Evolutionary conservation across 2,113 vertebrate species (phyloP), one percentile per base, ranked within the genome.

Genomic region (Callipepla squamata): DNA sequence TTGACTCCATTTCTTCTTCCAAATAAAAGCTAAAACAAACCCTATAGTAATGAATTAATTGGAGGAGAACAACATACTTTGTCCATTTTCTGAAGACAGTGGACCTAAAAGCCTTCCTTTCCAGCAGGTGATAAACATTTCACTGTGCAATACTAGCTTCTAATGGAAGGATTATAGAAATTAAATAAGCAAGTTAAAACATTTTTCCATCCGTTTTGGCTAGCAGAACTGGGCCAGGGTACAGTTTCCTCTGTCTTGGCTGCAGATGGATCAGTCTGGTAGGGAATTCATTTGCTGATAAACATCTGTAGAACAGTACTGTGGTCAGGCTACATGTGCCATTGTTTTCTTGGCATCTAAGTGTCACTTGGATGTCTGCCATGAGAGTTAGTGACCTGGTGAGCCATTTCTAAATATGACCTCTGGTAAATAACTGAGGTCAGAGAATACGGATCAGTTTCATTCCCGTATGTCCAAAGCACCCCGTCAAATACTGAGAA

Each of bases 261-360:
- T 92, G 68, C 48, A 76, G 57, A 25, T 77, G 20, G n/a, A 26
- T 9, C 44, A 48, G 53, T 58, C 65, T 72, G 47, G 73, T 85
- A 15, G n/a, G 50, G 87, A 91, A 74, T 63, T 1, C 7, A 58
- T 73, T 78, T 68, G 65, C 61, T 44, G 38, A 58, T 93, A 59
- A 93, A 68, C 53, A 67, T 25, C 26, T 25, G 47, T 55, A 63
- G 55, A 22, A 61, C 38, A 38, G 19, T 63, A 44, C 22, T 59
- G 34, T 67, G 50, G 8, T 48, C 42, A 55, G 57, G 28, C 50
- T 78, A 9, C 5, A 0, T 19, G 40, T 47, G 34, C 55, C 61
- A 26, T 74, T 92, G 67, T 90, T 79, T 79, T 90, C 51, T 72
- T 89, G 85, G 88, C 72, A 82, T 55, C 40, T 70, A 66, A 69